Conservation (phyloP, 2,113 vertebrate species). For the Perognathus longimembris region DNA sequence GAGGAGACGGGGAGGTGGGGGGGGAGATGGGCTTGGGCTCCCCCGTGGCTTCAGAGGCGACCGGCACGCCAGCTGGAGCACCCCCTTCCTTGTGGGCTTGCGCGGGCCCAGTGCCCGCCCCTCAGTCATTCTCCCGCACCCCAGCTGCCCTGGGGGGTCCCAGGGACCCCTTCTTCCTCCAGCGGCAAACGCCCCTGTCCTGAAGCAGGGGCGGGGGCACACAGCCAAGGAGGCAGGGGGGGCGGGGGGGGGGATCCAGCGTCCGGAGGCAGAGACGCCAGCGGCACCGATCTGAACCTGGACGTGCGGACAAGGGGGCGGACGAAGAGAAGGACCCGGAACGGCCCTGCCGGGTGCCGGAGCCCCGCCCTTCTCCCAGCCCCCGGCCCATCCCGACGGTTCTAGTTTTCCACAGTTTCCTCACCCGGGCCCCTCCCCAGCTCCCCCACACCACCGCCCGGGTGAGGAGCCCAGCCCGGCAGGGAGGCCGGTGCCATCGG, state of each 20-base stretch:
- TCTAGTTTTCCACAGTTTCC: background rate
- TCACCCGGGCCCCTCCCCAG: background rate
- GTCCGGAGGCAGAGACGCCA: no score
- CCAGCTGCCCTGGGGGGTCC: background rate
- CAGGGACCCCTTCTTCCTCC: background rate
- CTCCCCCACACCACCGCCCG: background rate
- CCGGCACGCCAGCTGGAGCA: background rate
- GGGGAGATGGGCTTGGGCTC: accelerated
- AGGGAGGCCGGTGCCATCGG: background rate
- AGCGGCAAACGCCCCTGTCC: background rate
- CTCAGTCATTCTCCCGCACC: no score
- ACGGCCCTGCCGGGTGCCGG: no score
- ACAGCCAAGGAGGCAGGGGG: background rate
- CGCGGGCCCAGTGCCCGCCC: background rate
- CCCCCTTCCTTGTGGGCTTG: no score
- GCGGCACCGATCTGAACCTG: no score
- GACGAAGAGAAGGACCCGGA: background rate
- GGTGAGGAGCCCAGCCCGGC: background rate
- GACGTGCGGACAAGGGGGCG: no score
- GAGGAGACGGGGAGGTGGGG: background rate
- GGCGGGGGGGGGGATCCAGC: background rate
- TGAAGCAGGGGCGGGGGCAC: no score
- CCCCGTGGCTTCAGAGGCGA: accelerated
- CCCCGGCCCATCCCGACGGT: background rate
- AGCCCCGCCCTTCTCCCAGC: no score